Base-by-base conservation (phyloP, 2,797 vertebrate species). In the Macropodus opercularis region DNA sequence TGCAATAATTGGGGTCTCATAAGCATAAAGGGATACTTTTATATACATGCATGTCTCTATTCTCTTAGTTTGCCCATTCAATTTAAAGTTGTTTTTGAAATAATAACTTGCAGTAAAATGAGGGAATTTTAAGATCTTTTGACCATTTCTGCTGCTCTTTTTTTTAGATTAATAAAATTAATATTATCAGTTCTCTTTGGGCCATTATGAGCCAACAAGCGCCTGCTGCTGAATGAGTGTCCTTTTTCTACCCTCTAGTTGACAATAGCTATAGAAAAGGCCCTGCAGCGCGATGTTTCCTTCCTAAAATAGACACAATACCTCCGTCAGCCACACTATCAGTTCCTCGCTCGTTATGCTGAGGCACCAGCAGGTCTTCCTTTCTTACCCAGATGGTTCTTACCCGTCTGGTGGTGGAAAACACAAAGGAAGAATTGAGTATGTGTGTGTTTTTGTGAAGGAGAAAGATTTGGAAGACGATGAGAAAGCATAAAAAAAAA, bases 401-500 rank as follows among this genome's bases (percentile, higher is more conserved):
- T 2, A 8, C 3, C 22, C 2, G 0, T 38, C 47, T 50, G 51
- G 62, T 50, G 48, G 31, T 8, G 42, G 19, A 44, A 40, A 50
- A 42, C 38, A 57, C 36, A 12, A 75, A 29, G 39, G 49, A 66
- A 10, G 8, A 27, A 13, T 34, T 8, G 42, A 22, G 18, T 13
- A 1, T 22, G 5, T 49, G 4, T 41, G 21, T 17, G 34, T 35
- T 21, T 52, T 42, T 15, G 34, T 49, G 36, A 51, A 39, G 26
- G 34, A 8, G 41, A 22, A 24, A 55, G 18, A 44, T 14, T 35
- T 57, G 48, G 26, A 55, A 26, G 51, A 46, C 32, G 19, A 31
- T 2, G 15, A 54, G 60, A 26, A 27, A 63, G 58, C 32, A 63
- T 44, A 31, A 64, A 55, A 84, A 67, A 69, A 55, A 68, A 58